Evolutionary conservation across 2,888 invertebrate species (phyloP).

Genomic region (Agonum fuliginosum): DNA sequence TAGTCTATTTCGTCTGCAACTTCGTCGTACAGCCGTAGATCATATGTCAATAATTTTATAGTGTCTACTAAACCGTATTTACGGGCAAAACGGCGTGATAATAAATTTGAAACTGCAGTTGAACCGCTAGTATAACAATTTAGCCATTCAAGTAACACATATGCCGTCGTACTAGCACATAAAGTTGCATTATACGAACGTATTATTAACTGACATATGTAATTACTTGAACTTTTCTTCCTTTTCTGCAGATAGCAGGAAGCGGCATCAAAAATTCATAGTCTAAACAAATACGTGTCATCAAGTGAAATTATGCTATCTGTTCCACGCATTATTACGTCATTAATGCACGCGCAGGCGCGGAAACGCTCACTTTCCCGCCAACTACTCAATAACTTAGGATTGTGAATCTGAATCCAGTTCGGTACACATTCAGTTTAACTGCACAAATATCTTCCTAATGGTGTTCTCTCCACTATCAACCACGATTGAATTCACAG

Average conservation of each 20-base stretch:
- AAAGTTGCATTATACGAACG: neutral
- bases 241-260: constrained; percentile 48
- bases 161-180: constrained; percentile 14
- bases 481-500: too few relatives aligned
- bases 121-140: neutral
- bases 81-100: neutral
- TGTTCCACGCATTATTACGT: neutral
- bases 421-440: too few relatives aligned
- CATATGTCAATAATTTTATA: neutral
- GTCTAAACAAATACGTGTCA: constrained; percentile 44
- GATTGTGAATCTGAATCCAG: too few relatives aligned
- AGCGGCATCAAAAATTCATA: constrained; percentile 52
- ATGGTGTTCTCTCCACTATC: too few relatives aligned
- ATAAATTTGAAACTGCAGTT: constrained; percentile 2
- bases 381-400: too few relatives aligned
- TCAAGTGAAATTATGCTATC: constrained; percentile 17
- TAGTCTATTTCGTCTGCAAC: neutral
- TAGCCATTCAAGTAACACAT: constrained; percentile 8
- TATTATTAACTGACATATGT: constrained; percentile 47
- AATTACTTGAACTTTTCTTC: constrained; percentile 40
- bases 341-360: neutral
- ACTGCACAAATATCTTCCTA: too few relatives aligned
- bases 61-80: constrained; percentile 16
- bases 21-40: neutral
- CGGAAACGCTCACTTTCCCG: neutral